A percentile compares a stretch with the other conserved stretches of the same genome.
phyloP scores from a whole-genome alignment of 23 tunicate species.

The Ascidia mentula region DNA sequence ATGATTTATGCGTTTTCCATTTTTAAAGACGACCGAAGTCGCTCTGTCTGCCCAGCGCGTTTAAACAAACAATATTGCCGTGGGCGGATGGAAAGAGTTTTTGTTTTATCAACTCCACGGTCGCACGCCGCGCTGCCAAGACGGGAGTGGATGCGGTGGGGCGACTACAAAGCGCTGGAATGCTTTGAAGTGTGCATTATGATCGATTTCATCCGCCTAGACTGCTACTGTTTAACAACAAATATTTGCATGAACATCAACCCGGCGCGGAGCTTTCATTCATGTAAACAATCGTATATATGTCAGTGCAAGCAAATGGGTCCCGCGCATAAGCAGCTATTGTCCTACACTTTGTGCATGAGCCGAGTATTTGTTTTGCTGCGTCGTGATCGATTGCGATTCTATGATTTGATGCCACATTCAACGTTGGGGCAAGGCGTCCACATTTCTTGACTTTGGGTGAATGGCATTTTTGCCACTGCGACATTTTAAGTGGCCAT shows the following conservation, averaged over 20 bases:
- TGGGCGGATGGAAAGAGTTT: background rate
- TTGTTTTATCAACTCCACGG: conserved; percentile 10
- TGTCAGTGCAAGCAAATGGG: conserved; percentile 29
- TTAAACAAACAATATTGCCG: conserved; percentile 5
- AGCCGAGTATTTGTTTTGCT: background rate
- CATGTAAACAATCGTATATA: conserved; percentile 66
- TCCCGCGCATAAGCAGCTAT: conserved; percentile 5
- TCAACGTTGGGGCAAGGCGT: background rate
- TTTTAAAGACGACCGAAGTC: background rate
- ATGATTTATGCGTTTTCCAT: background rate
- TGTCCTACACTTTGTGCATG: conserved; percentile 6
- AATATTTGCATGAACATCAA: conserved; percentile 56
- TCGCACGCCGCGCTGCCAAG: background rate
- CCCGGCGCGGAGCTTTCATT: conserved; percentile 42
- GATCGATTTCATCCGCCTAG: conserved; percentile 2
- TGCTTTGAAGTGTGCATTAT: conserved; percentile 51
- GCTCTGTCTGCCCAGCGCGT: background rate
- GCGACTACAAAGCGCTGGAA: conserved; percentile 13
- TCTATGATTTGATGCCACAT: background rate
- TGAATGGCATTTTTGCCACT: no score
- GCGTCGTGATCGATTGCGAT: background rate
- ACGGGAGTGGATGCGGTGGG: conserved; percentile 4
- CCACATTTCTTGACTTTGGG: background rate
- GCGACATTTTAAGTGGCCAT: background rate
- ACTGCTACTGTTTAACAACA: conserved; percentile 52